phyloP scores from a whole-genome alignment of 2,113 vertebrate genomes.

The Isurus oxyrinchus region DNA sequence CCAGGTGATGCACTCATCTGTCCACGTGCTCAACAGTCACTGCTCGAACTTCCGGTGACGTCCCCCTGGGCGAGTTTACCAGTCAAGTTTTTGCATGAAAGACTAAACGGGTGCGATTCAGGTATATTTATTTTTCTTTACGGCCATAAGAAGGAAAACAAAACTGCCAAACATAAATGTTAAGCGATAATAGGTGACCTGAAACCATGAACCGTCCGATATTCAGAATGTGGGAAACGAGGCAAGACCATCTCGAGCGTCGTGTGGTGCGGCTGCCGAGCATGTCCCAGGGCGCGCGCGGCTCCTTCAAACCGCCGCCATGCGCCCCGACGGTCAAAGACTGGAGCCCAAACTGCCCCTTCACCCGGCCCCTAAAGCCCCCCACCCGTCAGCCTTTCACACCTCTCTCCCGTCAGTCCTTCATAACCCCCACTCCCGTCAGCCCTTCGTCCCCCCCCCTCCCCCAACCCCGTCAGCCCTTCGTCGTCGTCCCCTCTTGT shows the following conservation, averaged over 20 bases:
- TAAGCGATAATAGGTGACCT: background rate
- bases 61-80: background rate
- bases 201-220: background rate
- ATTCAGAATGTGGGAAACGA: background rate
- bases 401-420: too few relatives aligned
- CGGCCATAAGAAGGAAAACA: background rate
- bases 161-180: background rate
- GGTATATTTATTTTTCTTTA: background rate
- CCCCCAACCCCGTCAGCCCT: too few relatives aligned
- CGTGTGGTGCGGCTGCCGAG: background rate
- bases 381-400: too few relatives aligned
- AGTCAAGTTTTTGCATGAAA: too few relatives aligned
- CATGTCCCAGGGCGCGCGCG: background rate
- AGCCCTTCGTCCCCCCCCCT: too few relatives aligned
- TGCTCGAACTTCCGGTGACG: background rate
- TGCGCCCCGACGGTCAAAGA: background rate
- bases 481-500: too few relatives aligned
- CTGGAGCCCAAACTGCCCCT: too few relatives aligned
- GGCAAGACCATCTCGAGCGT: background rate
- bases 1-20: background rate
- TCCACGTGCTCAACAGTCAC: background rate
- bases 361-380: too few relatives aligned
- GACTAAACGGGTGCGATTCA: too few relatives aligned
- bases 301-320: background rate
- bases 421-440: too few relatives aligned